Conservation (phyloP, 2,888 invertebrate genomes). For the Coleophora flavipennella region DNA sequence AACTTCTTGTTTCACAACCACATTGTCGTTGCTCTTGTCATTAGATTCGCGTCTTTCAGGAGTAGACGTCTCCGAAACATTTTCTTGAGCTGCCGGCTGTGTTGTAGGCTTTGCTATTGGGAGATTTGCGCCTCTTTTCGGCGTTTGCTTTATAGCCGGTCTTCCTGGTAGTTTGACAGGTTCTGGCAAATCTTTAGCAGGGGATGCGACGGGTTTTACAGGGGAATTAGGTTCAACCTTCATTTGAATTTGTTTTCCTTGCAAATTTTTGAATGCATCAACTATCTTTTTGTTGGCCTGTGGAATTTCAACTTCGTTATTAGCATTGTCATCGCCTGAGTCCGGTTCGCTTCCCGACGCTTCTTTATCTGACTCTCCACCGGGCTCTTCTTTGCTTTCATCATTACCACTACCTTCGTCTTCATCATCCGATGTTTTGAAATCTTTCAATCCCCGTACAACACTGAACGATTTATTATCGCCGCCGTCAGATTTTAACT, state of each 20-base stretch:
- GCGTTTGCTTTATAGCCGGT: constrained; percentile 57
- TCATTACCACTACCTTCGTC: constrained; percentile 45
- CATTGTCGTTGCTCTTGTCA: constrained; percentile 28
- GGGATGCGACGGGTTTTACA: constrained; percentile 11
- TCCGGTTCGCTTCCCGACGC: constrained; percentile 33
- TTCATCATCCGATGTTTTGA: constrained; percentile 58
- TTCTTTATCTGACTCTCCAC: constrained; percentile 34
- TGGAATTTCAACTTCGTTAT: constrained; percentile 20
- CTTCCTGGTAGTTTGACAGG: constrained; percentile 29
- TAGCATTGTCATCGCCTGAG: constrained; percentile 19
- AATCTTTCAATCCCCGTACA: constrained; percentile 58
- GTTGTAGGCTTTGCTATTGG: constrained; percentile 21
- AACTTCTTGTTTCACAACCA: constrained; percentile 51
- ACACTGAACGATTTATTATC: constrained; percentile 57
- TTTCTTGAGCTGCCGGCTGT: constrained; percentile 13
- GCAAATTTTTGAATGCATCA: constrained; percentile 30
- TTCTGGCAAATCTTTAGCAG: constrained; percentile 23
- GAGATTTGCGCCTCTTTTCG: constrained; percentile 44
- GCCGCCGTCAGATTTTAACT: constrained; percentile 56
- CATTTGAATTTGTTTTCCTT: constrained; percentile 23
- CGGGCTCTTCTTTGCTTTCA: constrained; percentile 31
- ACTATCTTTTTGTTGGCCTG: constrained; percentile 16
- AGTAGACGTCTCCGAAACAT: constrained; percentile 9
- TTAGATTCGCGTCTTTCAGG: constrained; percentile 33
- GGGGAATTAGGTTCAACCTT: constrained; percentile 23